A percentile compares a stretch with the other conserved stretches of the same genome.
Conservation (phyloP, 92 coral and sea anemone species). For the Zoanthus solanderi region DNA sequence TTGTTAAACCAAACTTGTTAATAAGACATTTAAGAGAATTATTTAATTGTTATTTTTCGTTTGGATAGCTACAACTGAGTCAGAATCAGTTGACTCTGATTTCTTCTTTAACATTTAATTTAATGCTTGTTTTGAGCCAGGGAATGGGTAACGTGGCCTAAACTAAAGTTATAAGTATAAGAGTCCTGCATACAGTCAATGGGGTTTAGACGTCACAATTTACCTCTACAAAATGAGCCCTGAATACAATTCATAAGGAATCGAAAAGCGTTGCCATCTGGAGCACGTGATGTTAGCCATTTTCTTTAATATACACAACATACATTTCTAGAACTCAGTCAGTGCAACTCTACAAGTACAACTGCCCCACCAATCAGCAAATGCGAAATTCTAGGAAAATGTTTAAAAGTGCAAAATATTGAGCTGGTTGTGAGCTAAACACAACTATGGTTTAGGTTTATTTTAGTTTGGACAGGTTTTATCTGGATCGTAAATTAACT, state of each 20-base stretch:
- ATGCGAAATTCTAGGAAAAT: background rate
- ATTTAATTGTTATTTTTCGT: background rate
- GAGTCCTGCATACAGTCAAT: background rate
- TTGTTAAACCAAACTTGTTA: background rate
- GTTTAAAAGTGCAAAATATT: background rate
- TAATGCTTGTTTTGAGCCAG: background rate
- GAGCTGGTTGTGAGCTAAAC: background rate
- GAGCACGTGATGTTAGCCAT: conserved; percentile 30
- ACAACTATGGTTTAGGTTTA: background rate
- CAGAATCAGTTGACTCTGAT: background rate
- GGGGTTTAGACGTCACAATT: background rate
- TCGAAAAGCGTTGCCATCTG: conserved; percentile 29
- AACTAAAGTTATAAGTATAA: background rate
- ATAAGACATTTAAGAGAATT: background rate
- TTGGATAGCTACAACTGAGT: background rate
- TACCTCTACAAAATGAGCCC: background rate
- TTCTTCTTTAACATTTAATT: background rate
- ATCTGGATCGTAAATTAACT: conserved; percentile 5
- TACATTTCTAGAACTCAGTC: background rate
- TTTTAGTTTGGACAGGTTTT: conserved; percentile 9
- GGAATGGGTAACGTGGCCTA: background rate
- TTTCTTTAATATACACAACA: too few species aligned
- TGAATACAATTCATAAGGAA: conserved; percentile 9
- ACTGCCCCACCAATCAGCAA: background rate
- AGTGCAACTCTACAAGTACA: background rate